Evolutionary conservation across 2,888 invertebrate genomes (phyloP), one percentile per base, ranked within the genome.

Genomic region (Penaeus monodon): DNA sequence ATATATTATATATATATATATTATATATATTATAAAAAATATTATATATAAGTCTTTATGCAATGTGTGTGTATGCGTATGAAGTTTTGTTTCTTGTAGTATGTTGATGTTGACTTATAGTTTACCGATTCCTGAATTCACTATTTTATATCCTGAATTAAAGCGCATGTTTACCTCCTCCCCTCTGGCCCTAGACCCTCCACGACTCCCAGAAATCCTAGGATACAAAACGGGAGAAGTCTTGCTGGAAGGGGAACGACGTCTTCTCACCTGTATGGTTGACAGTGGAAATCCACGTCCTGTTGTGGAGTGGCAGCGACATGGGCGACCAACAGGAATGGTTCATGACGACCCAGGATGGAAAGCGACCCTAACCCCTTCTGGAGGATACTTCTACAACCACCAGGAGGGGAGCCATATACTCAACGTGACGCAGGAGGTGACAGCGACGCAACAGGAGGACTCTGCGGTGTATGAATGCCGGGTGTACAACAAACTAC

Each of bases 231-330:
- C 96, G 91, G 97, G 97, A 0, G 97, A 97, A 92, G 96, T 96
- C 0, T 95, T 98, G 44, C 94, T 96, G 22, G 95, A 96, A 24
- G 98, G 97, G 0, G 97, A 98, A 93, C 96, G 95, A 83, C 94
- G 98, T 24, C 97, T 96, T 91, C 94, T 99, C 91, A 95, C 96
- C 90, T 99, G 99, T 93, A 94, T 96, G 86, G 97, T 98, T 89
- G 94, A 96, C 38, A 98, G 98, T 7, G 99, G 99, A 0, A 99
- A 99, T 93, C 99, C 99, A 4, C 96, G 97, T 20, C 98, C 99
- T 0, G 96, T 97, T 92, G 94, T 98, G 76, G 96, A 97, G 91
- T 98, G 98, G 98, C 98, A 96, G 93, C 96, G 97, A 92, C 97
- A 98, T 92, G 96, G 96, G 49, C 96, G 27, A 24, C 77, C 57